Evolutionary conservation across 2,797 vertebrate species (phyloP).

Genomic region (Nasua narica): DNA sequence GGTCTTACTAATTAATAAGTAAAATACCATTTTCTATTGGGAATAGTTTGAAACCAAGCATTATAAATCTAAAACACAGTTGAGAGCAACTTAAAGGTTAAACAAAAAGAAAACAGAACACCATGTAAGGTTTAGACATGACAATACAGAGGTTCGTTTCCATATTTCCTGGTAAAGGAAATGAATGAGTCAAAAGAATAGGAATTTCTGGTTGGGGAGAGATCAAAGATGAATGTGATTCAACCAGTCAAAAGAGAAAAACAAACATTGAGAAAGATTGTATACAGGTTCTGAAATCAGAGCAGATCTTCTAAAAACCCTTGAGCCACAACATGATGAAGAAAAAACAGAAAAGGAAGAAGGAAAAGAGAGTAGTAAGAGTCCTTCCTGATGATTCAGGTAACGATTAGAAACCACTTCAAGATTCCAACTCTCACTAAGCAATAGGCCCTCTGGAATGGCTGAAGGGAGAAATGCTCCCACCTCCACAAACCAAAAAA

Average conservation of each 20-base stretch:
- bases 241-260: constrained; percentile 19
- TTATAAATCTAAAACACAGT: not conserved
- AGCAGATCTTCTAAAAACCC: constrained; percentile 21
- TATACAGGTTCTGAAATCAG: constrained; percentile 50
- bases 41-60: not conserved
- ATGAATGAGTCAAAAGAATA: constrained; percentile 54
- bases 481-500: not conserved
- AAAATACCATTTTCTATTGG: not conserved
- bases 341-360: constrained; percentile 40
- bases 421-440: not conserved
- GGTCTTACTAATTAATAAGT: not conserved
- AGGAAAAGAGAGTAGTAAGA: not conserved
- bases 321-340: not conserved
- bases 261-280: constrained; percentile 53
- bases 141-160: constrained; percentile 19
- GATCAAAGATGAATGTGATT: constrained; percentile 43
- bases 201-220: constrained; percentile 49
- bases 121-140: not conserved
- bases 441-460: not conserved
- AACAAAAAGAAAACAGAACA: constrained; percentile 40
- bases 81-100: not conserved
- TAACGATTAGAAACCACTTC: not conserved
- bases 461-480: not conserved
- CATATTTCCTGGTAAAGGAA: constrained; percentile 49
- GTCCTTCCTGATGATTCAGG: constrained; percentile 53